Evolutionary conservation across 2,113 vertebrate genomes (phyloP), one percentile per base, ranked within the genome.

Genomic region (Lampris megalopsis): DNA sequence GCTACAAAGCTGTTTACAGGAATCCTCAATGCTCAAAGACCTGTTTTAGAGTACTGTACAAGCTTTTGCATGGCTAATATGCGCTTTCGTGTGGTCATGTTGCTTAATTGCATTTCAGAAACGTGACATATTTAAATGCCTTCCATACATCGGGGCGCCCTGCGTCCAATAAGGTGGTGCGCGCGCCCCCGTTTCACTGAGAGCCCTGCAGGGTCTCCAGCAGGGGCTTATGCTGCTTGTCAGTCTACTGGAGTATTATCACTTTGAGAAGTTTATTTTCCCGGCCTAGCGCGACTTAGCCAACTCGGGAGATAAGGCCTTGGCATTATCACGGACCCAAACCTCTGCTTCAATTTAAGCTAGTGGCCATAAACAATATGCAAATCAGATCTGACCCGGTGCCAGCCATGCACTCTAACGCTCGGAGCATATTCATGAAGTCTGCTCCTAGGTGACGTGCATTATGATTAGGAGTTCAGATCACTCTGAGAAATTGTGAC

Each of bases 281-380:
- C 78, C 35, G 79, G 71, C 66, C 24, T 24, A 24, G 24, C 24
- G 24, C 24, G 43, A 62, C 50, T 69, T 69, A 71, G 45, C 73
- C 63, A 68, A 41, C 66, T 82, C 60, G 70, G 73, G 40, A 75
- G 85, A 90, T 85, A 81, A 82, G 77, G 40, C 49, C 0, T 5
- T 38, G 1, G 65, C 11, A 52, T 70, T 80, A 90, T 81, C 81
- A 1, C 61, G 52, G 43, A 35, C 75, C 71, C 72, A 67, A 81
- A 85, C 88, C 70, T 58, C 80, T 54, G 81, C 69, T 76, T 88
- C 72, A 86, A 85, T 88, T 89, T 86, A 84, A 89, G 79, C 73
- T 81, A 82, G 84, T 85, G 85, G 78, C 81, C 62, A n/a, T 89
- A 88, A 91, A 91, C 85, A 90, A 73, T 85, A 92, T 90, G 88